phyloP scores from a whole-genome alignment of 2,113 vertebrate species.

The Xenopus tropicalis region UCB_Xtro_10.0 CM004444.2:40255501-40256000 shows the following conservation, averaged over 20 bases:
- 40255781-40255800: neutral
- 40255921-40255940: no score
- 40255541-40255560: no score
- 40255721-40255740: conserved; percentile 8
- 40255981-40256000: neutral
- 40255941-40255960: neutral
- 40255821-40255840: neutral
- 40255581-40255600: no score
- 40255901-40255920: conserved; percentile 2
- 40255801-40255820: neutral
- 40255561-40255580: no score
- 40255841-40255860: neutral
- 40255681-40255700: conserved; percentile 1
- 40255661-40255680: neutral
- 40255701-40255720: neutral
- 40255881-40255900: neutral
- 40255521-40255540: no score
- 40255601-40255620: no score
- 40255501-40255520: no score
- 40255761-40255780: neutral
- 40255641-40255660: neutral
- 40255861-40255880: neutral
- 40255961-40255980: conserved; percentile 1
- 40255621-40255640: neutral
- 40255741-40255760: neutral